Evolutionary conservation across 2,888 invertebrate genomes (phyloP).

Genomic region (Drosophila mimica): DNA sequence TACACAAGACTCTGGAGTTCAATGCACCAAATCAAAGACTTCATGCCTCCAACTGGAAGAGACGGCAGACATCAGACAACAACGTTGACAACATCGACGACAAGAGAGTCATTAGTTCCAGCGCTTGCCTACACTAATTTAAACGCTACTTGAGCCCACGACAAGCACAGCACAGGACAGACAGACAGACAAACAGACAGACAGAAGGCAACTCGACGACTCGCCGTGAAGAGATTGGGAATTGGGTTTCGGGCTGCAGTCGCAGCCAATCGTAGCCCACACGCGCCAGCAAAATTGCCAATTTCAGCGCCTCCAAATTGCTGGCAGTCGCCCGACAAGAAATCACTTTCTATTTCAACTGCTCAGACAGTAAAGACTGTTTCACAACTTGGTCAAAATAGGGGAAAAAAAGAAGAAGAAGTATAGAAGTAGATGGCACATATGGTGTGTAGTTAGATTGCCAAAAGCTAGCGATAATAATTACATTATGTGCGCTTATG

Average conservation of each 20-base stretch:
- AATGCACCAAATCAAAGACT: slow-evolving; percentile 57
- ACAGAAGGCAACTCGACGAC: slow-evolving; percentile 34
- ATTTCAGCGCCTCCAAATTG: slow-evolving; percentile 74
- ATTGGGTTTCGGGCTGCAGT: slow-evolving; percentile 22
- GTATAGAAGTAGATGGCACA: slow-evolving; percentile 14
- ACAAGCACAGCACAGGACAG: slow-evolving; percentile 34
- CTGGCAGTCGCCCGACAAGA: slow-evolving; percentile 46
- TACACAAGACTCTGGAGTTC: slow-evolving; percentile 46
- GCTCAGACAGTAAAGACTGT: slow-evolving; percentile 27
- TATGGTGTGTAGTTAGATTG: slow-evolving; percentile 12
- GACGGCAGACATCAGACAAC: slow-evolving; percentile 24
- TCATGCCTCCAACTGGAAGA: slow-evolving; percentile 25
- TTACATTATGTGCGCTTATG: slow-evolving; percentile 58
- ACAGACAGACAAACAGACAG: background rate
- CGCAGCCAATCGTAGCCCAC: slow-evolving; percentile 42
- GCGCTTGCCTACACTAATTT: slow-evolving; percentile 75
- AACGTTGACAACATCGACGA: slow-evolving; percentile 53
- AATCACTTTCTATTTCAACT: slow-evolving; percentile 77
- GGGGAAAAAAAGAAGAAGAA: background rate
- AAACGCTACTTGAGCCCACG: slow-evolving; percentile 65
- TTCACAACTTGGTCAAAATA: slow-evolving; percentile 39
- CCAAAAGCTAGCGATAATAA: slow-evolving; percentile 71
- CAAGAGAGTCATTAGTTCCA: slow-evolving; percentile 76
- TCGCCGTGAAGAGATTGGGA: background rate
- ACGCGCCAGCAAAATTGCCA: slow-evolving; percentile 64